Evolutionary conservation across 2,888 invertebrate genomes (phyloP).

Genomic region (Melanostoma scalare): DNA sequence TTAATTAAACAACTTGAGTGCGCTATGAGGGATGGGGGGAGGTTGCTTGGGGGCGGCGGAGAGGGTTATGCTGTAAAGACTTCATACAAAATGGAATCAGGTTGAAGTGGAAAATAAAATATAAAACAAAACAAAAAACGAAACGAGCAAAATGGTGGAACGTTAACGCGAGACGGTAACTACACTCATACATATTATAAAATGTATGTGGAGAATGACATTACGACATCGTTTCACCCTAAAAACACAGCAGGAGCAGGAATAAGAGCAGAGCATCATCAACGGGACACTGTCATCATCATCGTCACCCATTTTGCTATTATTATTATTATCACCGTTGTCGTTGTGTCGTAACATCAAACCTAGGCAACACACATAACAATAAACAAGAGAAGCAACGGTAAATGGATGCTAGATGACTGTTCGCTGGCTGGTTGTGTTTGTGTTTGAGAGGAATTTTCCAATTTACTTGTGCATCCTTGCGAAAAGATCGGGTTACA

Average conservation of each 20-base stretch:
- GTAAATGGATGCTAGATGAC: constrained; percentile 40
- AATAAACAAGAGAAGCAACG: constrained; percentile 65
- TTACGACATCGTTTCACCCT: constrained; percentile 54
- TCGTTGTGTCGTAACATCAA: constrained; percentile 65
- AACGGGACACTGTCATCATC: constrained; percentile 58
- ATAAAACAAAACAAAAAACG: constrained; percentile 9
- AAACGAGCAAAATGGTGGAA: constrained; percentile 18
- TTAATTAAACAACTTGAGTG: constrained; percentile 68
- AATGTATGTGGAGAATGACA: constrained; percentile 48
- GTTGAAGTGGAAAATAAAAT: constrained; percentile 37
- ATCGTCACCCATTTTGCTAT: constrained; percentile 65
- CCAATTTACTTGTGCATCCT: constrained; percentile 73
- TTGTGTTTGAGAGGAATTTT: constrained; percentile 67
- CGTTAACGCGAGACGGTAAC: constrained; percentile 49
- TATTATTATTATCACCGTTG: constrained; percentile 64
- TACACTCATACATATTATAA: constrained; percentile 35
- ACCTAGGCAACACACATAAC: constrained; percentile 65
- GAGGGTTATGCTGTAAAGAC: constrained; percentile 38
- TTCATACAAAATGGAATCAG: constrained; percentile 48
- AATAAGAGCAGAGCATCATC: constrained; percentile 39
- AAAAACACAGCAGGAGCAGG: constrained; percentile 23
- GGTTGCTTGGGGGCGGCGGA: background rate
- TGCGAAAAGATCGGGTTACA: constrained; percentile 73
- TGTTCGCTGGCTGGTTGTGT: constrained; percentile 30
- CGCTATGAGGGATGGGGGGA: background rate